phyloP scores from a whole-genome alignment of 2,888 invertebrate species.

The Drosophila sordidapex region DNA sequence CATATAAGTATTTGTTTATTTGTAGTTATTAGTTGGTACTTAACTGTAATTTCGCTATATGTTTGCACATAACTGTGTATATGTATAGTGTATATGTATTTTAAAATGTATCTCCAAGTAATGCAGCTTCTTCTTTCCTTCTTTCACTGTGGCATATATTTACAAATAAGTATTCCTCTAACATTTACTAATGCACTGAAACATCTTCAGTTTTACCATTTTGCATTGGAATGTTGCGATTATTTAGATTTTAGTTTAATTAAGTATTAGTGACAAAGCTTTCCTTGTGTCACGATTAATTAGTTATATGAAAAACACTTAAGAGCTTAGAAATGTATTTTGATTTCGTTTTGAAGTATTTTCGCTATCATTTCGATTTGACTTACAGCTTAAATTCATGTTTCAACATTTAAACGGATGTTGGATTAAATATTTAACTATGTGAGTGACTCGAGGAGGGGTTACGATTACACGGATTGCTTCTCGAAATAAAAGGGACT shows the following conservation, averaged over 20 bases:
- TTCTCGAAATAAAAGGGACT: slow-evolving; percentile 13
- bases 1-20: slow-evolving; percentile 61
- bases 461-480: slow-evolving; percentile 27
- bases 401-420: slow-evolving; percentile 39
- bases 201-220: slow-evolving; percentile 10
- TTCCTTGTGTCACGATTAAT: slow-evolving; percentile 51
- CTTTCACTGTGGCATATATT: slow-evolving; percentile 39
- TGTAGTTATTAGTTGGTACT: slow-evolving; percentile 76
- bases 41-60: slow-evolving; percentile 76
- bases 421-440: slow-evolving; percentile 38
- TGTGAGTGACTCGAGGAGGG: slow-evolving; percentile 26
- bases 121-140: slow-evolving; percentile 17
- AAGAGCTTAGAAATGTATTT: slow-evolving; percentile 79
- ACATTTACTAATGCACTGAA: slow-evolving; percentile 31
- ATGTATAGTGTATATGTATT: slow-evolving; percentile 47
- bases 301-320: slow-evolving; percentile 72
- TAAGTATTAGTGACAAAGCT: slow-evolving; percentile 45
- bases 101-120: slow-evolving; percentile 52
- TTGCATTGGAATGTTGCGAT: slow-evolving; percentile 31
- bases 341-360: slow-evolving; percentile 68
- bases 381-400: slow-evolving; percentile 37
- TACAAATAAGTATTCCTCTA: slow-evolving; percentile 47
- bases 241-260: slow-evolving; percentile 48
- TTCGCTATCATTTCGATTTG: slow-evolving; percentile 31
- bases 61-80: slow-evolving; percentile 57